Conservation (phyloP, 2,797 vertebrate species). For the Caiman crocodilus region DNA sequence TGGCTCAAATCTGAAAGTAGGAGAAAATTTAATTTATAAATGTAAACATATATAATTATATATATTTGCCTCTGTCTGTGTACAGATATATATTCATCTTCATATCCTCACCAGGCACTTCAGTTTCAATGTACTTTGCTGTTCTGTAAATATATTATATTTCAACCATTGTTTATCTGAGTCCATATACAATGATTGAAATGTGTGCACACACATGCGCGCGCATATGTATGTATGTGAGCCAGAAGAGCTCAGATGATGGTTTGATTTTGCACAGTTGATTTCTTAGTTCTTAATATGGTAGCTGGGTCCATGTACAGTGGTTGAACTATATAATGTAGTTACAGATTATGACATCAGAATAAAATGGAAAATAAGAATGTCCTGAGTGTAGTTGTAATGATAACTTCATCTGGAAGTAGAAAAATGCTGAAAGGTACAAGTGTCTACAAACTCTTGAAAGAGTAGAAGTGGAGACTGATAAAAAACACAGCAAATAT, state of each 20-base stretch:
- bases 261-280: not conserved
- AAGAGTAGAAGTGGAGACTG: not conserved
- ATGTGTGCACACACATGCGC: fast-evolving
- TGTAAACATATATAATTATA: not conserved
- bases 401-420: not conserved
- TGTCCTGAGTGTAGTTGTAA: not conserved
- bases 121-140: too few species aligned
- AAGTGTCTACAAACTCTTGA: not conserved
- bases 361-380: not conserved
- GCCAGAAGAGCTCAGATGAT: not conserved
- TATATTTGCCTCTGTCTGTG: too few species aligned
- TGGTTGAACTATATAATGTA: not conserved
- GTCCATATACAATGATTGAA: too few species aligned
- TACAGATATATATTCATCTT: too few species aligned
- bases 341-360: not conserved
- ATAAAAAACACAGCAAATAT: not conserved
- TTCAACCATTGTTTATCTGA: too few species aligned
- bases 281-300: not conserved
- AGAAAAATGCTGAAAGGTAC: not conserved
- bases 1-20: constrained; percentile 58
- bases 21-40: constrained; percentile 60
- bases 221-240: not conserved
- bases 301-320: not conserved
- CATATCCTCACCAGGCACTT: too few species aligned
- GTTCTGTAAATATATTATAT: too few species aligned